A percentile compares a stretch with the other conserved stretches of the same genome.
Conservation (phyloP, 2,888 invertebrate genomes). For the Drosophila peninsularis region DNA sequence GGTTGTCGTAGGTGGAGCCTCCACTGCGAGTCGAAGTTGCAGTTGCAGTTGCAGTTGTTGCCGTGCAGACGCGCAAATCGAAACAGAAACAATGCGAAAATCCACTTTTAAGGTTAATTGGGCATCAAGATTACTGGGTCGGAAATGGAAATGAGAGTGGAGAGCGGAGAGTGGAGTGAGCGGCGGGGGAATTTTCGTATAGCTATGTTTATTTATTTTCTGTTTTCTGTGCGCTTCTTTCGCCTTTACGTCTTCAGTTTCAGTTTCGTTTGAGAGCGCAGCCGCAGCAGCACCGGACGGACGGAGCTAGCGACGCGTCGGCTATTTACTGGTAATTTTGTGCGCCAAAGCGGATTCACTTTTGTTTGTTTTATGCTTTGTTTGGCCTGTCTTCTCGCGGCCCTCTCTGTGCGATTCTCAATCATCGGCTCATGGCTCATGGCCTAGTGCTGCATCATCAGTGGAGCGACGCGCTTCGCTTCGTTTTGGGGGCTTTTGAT, state of each 20-base stretch:
- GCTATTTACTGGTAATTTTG: slow-evolving; percentile 70
- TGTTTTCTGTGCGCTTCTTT: slow-evolving; percentile 25
- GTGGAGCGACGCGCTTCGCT: slow-evolving; percentile 38
- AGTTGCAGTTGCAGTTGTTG: slow-evolving; percentile 4
- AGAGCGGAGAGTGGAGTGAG: neutral
- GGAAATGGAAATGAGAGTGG: slow-evolving; percentile 83
- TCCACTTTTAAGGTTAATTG: slow-evolving; percentile 85
- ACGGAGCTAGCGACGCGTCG: slow-evolving; percentile 32
- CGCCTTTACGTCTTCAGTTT: slow-evolving; percentile 50
- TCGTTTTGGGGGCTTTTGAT: slow-evolving; percentile 40
- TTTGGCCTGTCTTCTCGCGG: neutral
- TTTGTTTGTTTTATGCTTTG: slow-evolving; percentile 71
- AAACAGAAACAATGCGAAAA: slow-evolving; percentile 73
- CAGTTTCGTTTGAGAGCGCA: slow-evolving; percentile 77
- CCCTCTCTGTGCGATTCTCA: slow-evolving; percentile 1
- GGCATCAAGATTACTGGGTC: slow-evolving; percentile 85
- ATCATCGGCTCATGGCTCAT: slow-evolving; percentile 18
- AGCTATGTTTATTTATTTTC: slow-evolving; percentile 9
- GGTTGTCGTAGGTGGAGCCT: slow-evolving; percentile 55
- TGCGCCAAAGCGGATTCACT: slow-evolving; percentile 72
- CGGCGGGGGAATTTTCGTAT: slow-evolving; percentile 48
- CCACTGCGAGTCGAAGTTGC: slow-evolving; percentile 15
- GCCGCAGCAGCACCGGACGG: slow-evolving; percentile 56
- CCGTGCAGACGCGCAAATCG: slow-evolving; percentile 39
- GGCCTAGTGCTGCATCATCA: slow-evolving; percentile 23